Percentiles rank a stretch among this genome's conserved stretches.
Conservation (phyloP, 2,797 vertebrate species). For the Hydrolagus colliei region DNA sequence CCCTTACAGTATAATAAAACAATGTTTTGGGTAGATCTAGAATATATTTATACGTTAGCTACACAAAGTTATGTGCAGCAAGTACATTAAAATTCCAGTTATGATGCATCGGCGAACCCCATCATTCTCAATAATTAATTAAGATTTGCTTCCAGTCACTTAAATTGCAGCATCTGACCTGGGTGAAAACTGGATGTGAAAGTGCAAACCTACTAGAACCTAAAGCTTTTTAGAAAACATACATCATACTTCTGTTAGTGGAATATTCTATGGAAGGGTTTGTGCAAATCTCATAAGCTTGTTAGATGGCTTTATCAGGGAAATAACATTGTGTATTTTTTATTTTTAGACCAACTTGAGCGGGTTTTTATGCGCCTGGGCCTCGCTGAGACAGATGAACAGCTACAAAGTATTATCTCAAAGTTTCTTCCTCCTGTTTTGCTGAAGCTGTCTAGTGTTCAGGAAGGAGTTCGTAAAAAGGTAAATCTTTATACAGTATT, state of each 20-base stretch:
- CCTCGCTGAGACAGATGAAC: slow-evolving; percentile 95
- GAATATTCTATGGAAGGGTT: not conserved
- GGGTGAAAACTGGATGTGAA: not conserved
- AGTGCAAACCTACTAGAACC: not conserved
- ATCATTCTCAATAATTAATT: too few relatives aligned
- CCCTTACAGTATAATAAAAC: too few relatives aligned
- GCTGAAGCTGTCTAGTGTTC: slow-evolving; percentile 91
- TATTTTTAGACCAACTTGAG: slow-evolving; percentile 85
- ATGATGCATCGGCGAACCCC: too few relatives aligned
- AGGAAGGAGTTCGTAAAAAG: slow-evolving; percentile 96
- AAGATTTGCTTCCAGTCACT: too few relatives aligned
- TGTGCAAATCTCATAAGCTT: not conserved
- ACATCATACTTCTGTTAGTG: not conserved
- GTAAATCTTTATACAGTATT: slow-evolving; percentile 50
- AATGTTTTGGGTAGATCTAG: too few relatives aligned
- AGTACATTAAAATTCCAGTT: too few relatives aligned
- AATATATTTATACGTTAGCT: too few relatives aligned
- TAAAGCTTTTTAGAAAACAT: not conserved
- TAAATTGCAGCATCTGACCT: too few relatives aligned
- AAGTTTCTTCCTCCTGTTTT: slow-evolving; percentile 96
- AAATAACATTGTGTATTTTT: slow-evolving; percentile 35
- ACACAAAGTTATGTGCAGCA: too few relatives aligned
- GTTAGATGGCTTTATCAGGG: not conserved
- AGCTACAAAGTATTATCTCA: slow-evolving; percentile 93
- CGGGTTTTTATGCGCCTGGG: slow-evolving; percentile 94